Conservation (phyloP, 2,113 vertebrate species). For the Paracanthobrama guichenoti region DNA sequence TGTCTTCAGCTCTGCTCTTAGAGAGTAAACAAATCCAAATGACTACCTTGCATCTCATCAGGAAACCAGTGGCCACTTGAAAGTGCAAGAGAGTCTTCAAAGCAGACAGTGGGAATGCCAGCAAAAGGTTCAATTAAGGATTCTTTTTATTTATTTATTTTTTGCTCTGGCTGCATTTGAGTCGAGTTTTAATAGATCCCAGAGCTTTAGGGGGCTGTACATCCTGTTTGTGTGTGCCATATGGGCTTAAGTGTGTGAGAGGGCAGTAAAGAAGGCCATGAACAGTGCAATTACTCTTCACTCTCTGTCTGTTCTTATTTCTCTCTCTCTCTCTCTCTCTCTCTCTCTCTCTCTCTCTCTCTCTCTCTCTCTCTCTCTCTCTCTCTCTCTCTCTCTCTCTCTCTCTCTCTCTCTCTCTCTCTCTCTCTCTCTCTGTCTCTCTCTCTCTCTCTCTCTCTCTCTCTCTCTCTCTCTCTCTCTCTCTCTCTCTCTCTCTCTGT, state of each 20-base stretch:
- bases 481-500: constrained; percentile 7
- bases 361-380: neutral
- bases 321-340: neutral
- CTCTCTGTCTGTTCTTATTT: constrained; percentile 24
- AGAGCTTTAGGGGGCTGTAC: constrained; percentile 16
- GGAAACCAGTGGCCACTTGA: constrained; percentile 23
- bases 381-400: neutral
- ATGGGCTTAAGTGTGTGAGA: constrained; percentile 31
- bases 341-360: neutral
- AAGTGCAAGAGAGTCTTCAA: constrained; percentile 1
- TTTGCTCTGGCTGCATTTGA: neutral
- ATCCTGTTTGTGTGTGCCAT: constrained; percentile 49
- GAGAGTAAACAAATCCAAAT: constrained; percentile 25
- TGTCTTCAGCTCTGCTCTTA: neutral
- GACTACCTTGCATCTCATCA: neutral
- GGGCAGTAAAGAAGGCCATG: constrained; percentile 7
- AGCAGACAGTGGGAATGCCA: constrained; percentile 34
- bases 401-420: neutral
- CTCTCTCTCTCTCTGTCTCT: constrained; percentile 25
- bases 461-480: neutral
- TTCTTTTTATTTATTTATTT: constrained; percentile 33
- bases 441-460: neutral
- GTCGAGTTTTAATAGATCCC: constrained; percentile 46
- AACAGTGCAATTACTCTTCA: neutral
- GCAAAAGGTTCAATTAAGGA: constrained; percentile 27